Evolutionary conservation across 53 echinoderm and acorn worm species (phyloP), one percentile per base, ranked within the genome.

Genomic region (Mesocentrotus franciscanus): DNA sequence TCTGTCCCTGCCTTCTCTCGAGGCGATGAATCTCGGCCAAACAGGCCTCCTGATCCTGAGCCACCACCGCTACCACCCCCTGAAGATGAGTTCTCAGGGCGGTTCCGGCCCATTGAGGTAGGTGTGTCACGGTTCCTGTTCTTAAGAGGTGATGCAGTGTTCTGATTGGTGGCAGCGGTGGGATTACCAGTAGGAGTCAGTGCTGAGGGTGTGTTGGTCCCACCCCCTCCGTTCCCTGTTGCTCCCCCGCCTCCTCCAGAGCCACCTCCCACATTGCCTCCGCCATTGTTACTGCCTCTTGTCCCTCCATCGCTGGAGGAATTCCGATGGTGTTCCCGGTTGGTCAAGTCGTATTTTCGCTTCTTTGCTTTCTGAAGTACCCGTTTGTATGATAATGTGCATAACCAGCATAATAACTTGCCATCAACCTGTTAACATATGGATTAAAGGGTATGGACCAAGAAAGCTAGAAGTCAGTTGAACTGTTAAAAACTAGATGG

Each of bases 281-380:
- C 60, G 56, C 90, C 90, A n/a, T 92, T 94, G 94, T n/a, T 84
- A 62, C 94, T 35, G 35, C 94, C 94, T 59, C 81, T 60, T 9
- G 59, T 84, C 32, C 61, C 64, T 6, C 61, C 62, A 61, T 84
- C 84, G 64, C 22, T 36, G 60, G 97, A 97, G 36, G 93, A 92
- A 71, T 95, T 97, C 59, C 96, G 90, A 93, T 96, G 96, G 66
- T 97, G 97, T 34, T 97, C 95, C 55, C 96, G 94, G 33, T 90
- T 95, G 27, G 96, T 96, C 36, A 97, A 93, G 66, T 98, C 98
- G 92, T 97, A 98, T 92, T 97, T 98, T 33, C 98, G 94, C 95
- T 99, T 99, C 95, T 98, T 98, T 5, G 99, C 99, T 91, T 99
- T 99, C 89, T 99, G 99, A 39, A 99, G 95, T 56, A 99, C 99